phyloP scores from a whole-genome alignment of 2,113 vertebrate genomes.

The Petrocephalus microphthalmus region DNA sequence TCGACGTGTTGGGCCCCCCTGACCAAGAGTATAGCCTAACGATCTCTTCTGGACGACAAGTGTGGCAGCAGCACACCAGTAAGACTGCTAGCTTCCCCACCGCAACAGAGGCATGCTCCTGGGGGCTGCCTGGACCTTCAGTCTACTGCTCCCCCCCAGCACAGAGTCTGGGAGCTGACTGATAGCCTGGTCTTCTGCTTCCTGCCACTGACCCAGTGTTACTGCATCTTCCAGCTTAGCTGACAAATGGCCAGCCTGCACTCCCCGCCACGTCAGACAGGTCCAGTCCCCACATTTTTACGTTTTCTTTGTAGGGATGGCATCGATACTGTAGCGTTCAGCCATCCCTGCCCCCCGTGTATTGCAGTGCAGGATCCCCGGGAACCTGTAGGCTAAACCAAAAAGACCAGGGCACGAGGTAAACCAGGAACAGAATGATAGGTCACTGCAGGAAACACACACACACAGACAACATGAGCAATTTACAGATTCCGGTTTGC shows the following conservation, averaged over 20 bases:
- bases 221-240: background rate
- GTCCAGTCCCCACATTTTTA: background rate
- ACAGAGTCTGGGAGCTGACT: background rate
- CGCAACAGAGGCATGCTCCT: background rate
- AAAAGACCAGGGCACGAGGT: background rate
- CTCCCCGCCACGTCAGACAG: background rate
- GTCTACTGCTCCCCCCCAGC: background rate
- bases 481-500: background rate
- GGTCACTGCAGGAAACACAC: too few species aligned
- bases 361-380: background rate
- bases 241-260: background rate
- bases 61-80: background rate
- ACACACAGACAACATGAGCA: background rate
- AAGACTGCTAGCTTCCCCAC: background rate
- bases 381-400: background rate
- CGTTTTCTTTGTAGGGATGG: background rate
- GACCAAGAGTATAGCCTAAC: background rate
- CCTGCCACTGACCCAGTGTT: background rate
- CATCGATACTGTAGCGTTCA: too few species aligned
- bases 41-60: background rate
- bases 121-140: background rate
- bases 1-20: too few species aligned
- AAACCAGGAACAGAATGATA: background rate
- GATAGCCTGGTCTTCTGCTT: background rate
- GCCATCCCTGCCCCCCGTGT: too few species aligned